These are phyloP conservation scores for Ciconia boyciana DNA, from an alignment of 2,113 vertebrate genomes.

Conservation along the genomic window DNA sequence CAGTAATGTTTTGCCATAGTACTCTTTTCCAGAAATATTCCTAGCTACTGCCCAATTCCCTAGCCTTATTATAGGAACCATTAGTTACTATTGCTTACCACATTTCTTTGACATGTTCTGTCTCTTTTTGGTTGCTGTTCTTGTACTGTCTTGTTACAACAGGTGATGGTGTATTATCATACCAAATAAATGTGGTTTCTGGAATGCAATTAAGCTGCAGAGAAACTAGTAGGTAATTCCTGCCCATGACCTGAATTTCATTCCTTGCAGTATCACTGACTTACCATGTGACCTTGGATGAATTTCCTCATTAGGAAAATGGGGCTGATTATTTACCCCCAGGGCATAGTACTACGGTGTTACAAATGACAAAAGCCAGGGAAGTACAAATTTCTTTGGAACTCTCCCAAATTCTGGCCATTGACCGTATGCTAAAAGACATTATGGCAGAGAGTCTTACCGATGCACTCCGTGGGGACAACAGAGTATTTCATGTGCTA, in stretches of 20 bases:
- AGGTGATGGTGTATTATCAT: neutral
- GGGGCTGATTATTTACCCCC: conserved; percentile 19
- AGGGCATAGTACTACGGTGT: neutral
- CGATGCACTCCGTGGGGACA: neutral
- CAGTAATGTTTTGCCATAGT: neutral
- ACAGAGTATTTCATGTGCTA: neutral
- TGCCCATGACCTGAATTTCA: conserved; percentile 17
- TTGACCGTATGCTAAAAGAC: conserved; percentile 29
- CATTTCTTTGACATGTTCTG: neutral
- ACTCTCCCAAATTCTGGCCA: conserved; percentile 13
- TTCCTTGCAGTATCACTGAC: neutral
- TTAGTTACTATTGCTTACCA: neutral
- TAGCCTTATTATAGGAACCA: neutral
- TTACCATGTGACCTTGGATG: conserved; percentile 27
- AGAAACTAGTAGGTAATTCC: neutral
- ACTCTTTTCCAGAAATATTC: neutral
- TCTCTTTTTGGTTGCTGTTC: neutral
- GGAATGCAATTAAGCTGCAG: neutral
- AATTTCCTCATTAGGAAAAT: conserved; percentile 53
- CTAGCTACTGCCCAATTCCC: neutral
- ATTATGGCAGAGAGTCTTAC: neutral
- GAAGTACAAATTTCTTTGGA: conserved; percentile 38
- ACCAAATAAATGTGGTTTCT: neutral
- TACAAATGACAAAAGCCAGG: neutral
- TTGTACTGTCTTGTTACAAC: neutral